Base-by-base conservation (phyloP, 2,888 invertebrate species). In the Seira sanloemensis region DNA sequence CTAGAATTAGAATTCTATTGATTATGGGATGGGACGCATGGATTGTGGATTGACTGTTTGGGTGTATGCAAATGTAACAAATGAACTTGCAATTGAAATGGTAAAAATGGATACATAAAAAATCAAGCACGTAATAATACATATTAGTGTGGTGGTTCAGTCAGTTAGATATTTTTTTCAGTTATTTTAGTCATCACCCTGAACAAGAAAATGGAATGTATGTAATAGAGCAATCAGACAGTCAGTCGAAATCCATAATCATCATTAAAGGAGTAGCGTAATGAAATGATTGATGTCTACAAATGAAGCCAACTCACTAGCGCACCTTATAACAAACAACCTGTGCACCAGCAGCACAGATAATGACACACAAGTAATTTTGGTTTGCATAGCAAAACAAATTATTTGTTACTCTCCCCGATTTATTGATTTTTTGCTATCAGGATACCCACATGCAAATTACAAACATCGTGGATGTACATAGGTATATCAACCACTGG, bases 191-290 rank as follows among this genome's bases (percentile, higher is more conserved):
- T 68, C 68, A 37, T 74, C 27, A 74, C 23, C 62, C 21, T 23
- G 19, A 62, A n/a, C 19, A 19, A 72, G 58, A 54, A 37, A 66
- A 79, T 73, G 66, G 58, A n/a, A n/a, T n/a, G n/a, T 27, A 12
- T 54, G 67, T 79, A 79, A 79, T 79, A 67, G 73, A 79, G 79
- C 79, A 79, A 79, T 79, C 79, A 79, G 24, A 62, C 73, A 79
- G 73, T 79, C 73, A 79, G 24, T 25, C 68, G 26, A 78, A 72
- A 79, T 79, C 66, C 79, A 67, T 73, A 66, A 79, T 79, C 79
- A 79, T 79, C 79, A 73, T 79, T 79, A 73, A 21, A 21, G 62
- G 62, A 62, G 21, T 67, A 50, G 50, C 67, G 66, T 74, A 79
- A 73, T 79, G 74, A 72, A 78, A 72, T 78, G 79, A 68, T 79